Percentiles rank a stretch among this genome's conserved stretches.
Conservation (phyloP, 2,797 vertebrate species). For the Podargus strigoides region DNA sequence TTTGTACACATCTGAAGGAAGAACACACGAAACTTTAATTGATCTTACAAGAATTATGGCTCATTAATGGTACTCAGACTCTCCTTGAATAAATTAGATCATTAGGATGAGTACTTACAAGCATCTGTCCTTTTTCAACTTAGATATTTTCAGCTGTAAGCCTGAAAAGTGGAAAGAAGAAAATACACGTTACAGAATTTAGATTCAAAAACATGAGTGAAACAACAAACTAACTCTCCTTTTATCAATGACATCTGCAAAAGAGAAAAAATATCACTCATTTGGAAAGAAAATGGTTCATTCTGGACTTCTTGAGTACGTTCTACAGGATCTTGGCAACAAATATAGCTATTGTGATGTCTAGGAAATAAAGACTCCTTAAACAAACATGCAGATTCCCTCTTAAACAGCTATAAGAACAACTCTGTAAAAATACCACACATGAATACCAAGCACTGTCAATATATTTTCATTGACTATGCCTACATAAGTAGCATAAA, state of each 20-base stretch:
- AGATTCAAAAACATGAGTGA: background rate
- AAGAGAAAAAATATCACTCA: background rate
- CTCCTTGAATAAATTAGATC: background rate
- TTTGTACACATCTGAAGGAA: background rate
- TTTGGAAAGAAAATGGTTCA: background rate
- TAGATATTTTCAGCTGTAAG: conserved; percentile 88
- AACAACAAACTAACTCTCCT: background rate
- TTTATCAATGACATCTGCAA: background rate
- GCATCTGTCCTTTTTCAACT: conserved; percentile 91
- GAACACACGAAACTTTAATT: background rate
- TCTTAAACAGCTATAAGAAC: background rate
- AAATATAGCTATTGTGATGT: background rate
- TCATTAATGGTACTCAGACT: background rate
- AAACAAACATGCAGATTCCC: background rate
- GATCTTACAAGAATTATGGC: background rate
- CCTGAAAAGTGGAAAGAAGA: conserved; percentile 74
- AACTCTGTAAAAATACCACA: background rate
- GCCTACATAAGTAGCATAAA: background rate
- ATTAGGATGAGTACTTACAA: conserved; percentile 82
- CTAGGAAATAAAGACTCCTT: background rate
- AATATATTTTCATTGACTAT: background rate
- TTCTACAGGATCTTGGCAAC: background rate
- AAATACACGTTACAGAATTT: background rate
- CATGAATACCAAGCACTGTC: background rate
- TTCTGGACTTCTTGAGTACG: background rate